Base-by-base conservation (phyloP, 1,140 invertebrate genomes). In the Bombus waltoni region DNA sequence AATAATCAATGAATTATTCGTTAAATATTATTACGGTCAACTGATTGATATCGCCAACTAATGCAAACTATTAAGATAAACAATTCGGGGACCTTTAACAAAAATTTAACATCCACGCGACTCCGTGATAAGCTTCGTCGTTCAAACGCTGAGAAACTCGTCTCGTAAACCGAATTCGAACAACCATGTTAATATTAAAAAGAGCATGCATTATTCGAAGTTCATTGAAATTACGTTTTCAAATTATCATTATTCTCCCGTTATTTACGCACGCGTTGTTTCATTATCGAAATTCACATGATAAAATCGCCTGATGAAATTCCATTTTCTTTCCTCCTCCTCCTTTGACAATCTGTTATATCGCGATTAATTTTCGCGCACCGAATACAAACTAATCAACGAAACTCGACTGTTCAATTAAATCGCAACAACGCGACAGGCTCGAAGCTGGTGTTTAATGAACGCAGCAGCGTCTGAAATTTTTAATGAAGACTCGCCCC, bases 361-460 rank as follows among this genome's bases (percentile, higher is more conserved):
- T 42, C 11, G 18, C 18, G 44, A 47, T 25, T 22, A 38, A 40
- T 76, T 44, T 38, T 40, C 57, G 28, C n/a, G 10, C 8, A 18
- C 32, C 44, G 18, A 65, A 44, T 13, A 32, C 18, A 83, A 68
- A 77, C 38, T 42, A 44, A 53, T 35, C 32, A 53, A 72, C 40
- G 47, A 72, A 47, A 62, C 47, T n/a, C 18, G 38, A 38, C 65
- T 35, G 4, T 59, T 65, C 70, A 66, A 74, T 85, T 85, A 85
- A 85, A 85, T 44, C 44, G 53, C 35, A 72, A 81, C 66, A 72
- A 9, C 44, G 25, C n/a, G 47, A 22, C 25, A 62, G 57, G 2
- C 35, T 35, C 42, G 25, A 53, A 72, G 68, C 59, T n/a, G 57
- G 10, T 65, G 32, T 82, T 89, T 86, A 82, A 89, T 79, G 78